Percentiles rank a stretch among this genome's conserved stretches.
These are phyloP conservation scores for Drosophila putrida DNA, from an alignment of 2,888 invertebrate species.

Conservation along the genomic window DNA sequence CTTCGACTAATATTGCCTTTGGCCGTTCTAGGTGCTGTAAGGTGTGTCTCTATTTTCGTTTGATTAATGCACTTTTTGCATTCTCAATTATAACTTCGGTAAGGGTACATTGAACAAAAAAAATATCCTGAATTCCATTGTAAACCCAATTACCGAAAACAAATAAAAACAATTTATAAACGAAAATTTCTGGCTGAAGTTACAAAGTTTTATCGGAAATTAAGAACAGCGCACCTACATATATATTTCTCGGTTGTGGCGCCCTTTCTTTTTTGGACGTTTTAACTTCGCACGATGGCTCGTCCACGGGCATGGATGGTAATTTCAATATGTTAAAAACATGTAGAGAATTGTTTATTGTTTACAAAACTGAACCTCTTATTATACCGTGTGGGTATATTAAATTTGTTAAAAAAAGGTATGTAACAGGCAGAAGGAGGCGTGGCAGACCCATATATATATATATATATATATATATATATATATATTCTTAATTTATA, in stretches of 20 bases:
- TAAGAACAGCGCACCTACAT: neutral
- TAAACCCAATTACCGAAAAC: conserved; percentile 54
- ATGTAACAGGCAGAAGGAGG: too few relatives aligned
- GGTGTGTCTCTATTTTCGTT: conserved; percentile 82
- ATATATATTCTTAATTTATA: too few relatives aligned
- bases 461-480: too few relatives aligned
- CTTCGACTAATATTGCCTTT: conserved; percentile 41
- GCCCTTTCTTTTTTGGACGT: too few relatives aligned
- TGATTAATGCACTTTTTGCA: conserved; percentile 70
- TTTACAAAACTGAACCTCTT: too few relatives aligned
- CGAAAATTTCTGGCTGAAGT: conserved; percentile 58
- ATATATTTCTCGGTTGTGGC: neutral
- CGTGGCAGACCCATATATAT: too few relatives aligned
- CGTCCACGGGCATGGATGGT: too few relatives aligned
- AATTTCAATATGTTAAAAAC: too few relatives aligned
- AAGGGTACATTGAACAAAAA: neutral
- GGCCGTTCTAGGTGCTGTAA: conserved; percentile 45
- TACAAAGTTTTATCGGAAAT: conserved; percentile 12
- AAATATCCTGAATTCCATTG: conserved; percentile 26
- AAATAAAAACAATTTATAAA: conserved; percentile 72
- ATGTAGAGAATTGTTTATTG: too few relatives aligned
- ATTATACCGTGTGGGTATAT: too few relatives aligned
- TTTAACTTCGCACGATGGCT: too few relatives aligned
- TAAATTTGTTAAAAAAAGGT: too few relatives aligned
- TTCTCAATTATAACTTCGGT: neutral